These are phyloP conservation scores for Arremon brunneinucha DNA, from an alignment of 2,797 vertebrate genomes.

Conservation along the genomic window DNA sequence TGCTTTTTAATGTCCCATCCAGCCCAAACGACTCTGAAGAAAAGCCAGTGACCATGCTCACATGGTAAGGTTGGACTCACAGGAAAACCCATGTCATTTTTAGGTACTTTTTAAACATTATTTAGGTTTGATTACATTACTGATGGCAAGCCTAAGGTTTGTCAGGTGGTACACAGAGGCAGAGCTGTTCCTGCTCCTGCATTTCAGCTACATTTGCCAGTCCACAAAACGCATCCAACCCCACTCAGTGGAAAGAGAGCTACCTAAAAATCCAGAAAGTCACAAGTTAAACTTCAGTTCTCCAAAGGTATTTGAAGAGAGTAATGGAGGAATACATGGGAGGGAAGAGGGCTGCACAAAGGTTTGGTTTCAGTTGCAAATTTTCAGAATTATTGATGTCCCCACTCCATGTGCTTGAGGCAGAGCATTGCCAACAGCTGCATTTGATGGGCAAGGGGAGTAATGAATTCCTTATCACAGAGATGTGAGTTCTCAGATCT, in stretches of 20 bases:
- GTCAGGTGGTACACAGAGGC: background rate
- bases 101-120: background rate
- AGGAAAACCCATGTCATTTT: background rate
- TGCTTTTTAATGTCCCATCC: background rate
- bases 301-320: background rate
- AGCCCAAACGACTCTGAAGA: background rate
- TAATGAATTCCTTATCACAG: constrained; percentile 37
- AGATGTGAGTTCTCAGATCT: background rate
- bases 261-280: background rate
- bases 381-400: background rate
- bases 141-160: background rate
- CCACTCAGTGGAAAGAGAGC: background rate
- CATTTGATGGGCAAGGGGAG: constrained; percentile 18
- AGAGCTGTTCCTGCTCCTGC: background rate
- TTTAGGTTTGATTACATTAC: background rate
- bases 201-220: background rate
- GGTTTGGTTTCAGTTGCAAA: background rate
- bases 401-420: accelerated
- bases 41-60: background rate
- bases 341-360: background rate
- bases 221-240: background rate
- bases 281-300: background rate
- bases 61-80: accelerated
- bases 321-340: accelerated
- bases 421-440: background rate